Evolutionary conservation across 2,113 vertebrate species (phyloP).

Genomic region (cattle (Bos taurus)): DNA sequence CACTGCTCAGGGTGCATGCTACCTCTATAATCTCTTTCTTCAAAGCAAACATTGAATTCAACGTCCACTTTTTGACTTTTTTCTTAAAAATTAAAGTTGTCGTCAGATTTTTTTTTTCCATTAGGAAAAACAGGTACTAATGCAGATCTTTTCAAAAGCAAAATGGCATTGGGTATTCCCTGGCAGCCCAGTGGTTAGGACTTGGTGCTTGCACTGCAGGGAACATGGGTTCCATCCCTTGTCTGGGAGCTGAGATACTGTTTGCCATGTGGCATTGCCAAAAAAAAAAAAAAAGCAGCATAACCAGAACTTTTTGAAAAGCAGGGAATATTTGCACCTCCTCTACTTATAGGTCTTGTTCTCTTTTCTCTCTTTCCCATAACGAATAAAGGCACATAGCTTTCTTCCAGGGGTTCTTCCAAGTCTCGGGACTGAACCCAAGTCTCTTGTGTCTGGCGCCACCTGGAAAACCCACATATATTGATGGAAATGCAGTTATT

Average conservation of each 20-base stretch:
- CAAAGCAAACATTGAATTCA: not conserved
- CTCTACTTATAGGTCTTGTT: not conserved
- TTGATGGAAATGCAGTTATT: not conserved
- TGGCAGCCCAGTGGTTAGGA: not conserved
- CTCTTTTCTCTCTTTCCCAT: not conserved
- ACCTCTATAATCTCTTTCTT: not conserved
- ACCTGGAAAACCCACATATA: not conserved
- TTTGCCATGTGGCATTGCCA: fast-evolving
- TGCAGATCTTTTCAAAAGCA: not conserved
- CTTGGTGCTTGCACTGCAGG: not conserved
- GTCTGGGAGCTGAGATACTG: not conserved
- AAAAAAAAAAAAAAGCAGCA: not conserved
- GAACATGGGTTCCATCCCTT: not conserved
- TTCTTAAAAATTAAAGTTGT: not conserved
- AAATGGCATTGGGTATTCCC: not conserved
- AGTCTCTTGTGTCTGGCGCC: not conserved
- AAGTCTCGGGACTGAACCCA: not conserved
- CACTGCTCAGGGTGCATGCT: not conserved
- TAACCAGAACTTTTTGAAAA: not conserved
- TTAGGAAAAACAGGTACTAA: not conserved
- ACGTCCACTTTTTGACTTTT: not conserved
- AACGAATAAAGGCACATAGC: not conserved
- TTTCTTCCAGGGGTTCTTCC: not conserved
- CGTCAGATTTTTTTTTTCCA: fast-evolving
- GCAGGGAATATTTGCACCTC: not conserved